These are phyloP conservation scores for Sceloporus tristichus DNA, from an alignment of 2,113 vertebrate species.

Conservation along the genomic window DNA sequence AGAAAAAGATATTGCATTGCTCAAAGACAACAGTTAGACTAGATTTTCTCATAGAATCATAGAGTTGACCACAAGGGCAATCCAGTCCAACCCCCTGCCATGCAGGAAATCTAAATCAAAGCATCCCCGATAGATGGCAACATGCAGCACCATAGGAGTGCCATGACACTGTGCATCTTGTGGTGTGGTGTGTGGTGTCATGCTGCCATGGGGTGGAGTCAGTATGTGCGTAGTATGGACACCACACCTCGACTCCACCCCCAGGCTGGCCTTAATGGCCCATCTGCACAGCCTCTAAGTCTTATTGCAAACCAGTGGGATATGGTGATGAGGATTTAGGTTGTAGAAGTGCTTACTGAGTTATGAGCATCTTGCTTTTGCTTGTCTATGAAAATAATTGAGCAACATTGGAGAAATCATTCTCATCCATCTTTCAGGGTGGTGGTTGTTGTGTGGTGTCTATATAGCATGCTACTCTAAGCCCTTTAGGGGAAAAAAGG, in stretches of 20 bases:
- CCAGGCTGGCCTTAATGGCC: no score
- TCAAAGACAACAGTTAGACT: neutral
- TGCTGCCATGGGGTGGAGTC: no score
- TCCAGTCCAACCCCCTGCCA: no score
- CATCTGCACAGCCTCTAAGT: neutral
- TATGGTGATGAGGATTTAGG: neutral
- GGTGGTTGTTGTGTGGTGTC: no score
- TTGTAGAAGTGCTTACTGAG: neutral
- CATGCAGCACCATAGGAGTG: no score
- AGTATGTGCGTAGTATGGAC: no score
- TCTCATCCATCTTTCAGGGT: neutral
- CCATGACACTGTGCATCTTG: no score
- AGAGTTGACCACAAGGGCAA: no score
- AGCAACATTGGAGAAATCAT: neutral
- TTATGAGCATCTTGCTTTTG: neutral
- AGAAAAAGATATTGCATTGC: constrained; percentile 62
- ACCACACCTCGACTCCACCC: no score
- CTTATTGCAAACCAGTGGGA: neutral
- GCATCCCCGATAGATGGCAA: no score
- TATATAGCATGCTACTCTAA: neutral
- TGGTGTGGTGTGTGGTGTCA: no score
- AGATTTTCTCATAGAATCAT: neutral
- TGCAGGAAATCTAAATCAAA: no score
- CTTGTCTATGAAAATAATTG: neutral
- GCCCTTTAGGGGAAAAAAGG: neutral